Percentiles rank a stretch among this genome's conserved stretches.
Evolutionary conservation across 2,888 invertebrate genomes (phyloP).

Genomic region (Sminthurinus aureus): DNA sequence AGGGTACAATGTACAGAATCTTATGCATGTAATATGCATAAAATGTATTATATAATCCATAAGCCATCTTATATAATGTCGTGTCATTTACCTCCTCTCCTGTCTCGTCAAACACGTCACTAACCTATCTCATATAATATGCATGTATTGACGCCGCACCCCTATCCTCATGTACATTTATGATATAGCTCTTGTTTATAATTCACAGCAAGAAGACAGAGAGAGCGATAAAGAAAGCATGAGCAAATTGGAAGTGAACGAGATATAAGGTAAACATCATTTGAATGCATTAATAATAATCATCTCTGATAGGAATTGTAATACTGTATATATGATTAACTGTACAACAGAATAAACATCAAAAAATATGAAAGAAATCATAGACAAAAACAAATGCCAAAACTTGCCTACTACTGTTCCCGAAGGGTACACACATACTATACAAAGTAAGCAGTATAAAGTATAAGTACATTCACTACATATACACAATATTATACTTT

Average conservation of each 20-base stretch:
- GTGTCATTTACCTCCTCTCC: conserved; percentile 40
- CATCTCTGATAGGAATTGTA: conserved; percentile 1
- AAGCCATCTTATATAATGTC: conserved; percentile 15
- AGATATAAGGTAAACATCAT: conserved; percentile 12
- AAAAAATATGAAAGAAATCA: too few relatives aligned
- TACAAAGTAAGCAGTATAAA: neutral
- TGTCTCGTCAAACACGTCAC: conserved; percentile 27
- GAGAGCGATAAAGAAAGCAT: neutral
- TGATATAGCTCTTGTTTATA: conserved; percentile 4
- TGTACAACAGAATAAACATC: neutral
- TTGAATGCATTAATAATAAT: neutral
- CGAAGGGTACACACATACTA: conserved; percentile 5
- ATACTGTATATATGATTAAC: neutral
- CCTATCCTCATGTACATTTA: conserved; percentile 13
- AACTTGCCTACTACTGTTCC: neutral
- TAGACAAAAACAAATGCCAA: neutral
- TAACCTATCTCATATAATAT: conserved; percentile 42
- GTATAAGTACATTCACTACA: neutral
- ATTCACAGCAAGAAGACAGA: neutral
- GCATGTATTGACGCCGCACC: conserved; percentile 41
- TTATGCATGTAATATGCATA: too few relatives aligned
- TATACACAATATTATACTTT: neutral
- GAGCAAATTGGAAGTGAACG: conserved; percentile 1
- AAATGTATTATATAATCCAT: too few relatives aligned
- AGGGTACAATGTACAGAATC: neutral